Conservation (phyloP, 1,140 invertebrate genomes). For the fruit fly (Drosophila melanogaster) region Release_6_plus_ISO1_MT NT_033777.3:13450001-13450500, state of each 20-base stretch:
- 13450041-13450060: constrained; percentile 45
- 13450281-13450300: constrained; percentile 35
- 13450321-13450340: constrained; percentile 56
- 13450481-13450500: constrained; percentile 80
- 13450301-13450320: constrained; percentile 40
- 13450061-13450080: constrained; percentile 21
- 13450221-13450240: constrained; percentile 4
- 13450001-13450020: neutral
- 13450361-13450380: constrained; percentile 17
- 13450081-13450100: constrained; percentile 45
- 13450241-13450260: constrained; percentile 46
- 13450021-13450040: constrained; percentile 16
- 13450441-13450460: constrained; percentile 42
- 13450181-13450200: constrained; percentile 43
- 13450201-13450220: neutral
- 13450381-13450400: constrained; percentile 48
- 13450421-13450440: constrained; percentile 27
- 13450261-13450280: constrained; percentile 25
- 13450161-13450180: constrained; percentile 53
- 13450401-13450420: constrained; percentile 66
- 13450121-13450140: constrained; percentile 55
- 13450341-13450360: constrained; percentile 33
- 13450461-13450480: constrained; percentile 76
- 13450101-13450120: constrained; percentile 56
- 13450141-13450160: constrained; percentile 46